Conservation (phyloP, 2,113 vertebrate species). For the Erpornis zantholeuca region DNA sequence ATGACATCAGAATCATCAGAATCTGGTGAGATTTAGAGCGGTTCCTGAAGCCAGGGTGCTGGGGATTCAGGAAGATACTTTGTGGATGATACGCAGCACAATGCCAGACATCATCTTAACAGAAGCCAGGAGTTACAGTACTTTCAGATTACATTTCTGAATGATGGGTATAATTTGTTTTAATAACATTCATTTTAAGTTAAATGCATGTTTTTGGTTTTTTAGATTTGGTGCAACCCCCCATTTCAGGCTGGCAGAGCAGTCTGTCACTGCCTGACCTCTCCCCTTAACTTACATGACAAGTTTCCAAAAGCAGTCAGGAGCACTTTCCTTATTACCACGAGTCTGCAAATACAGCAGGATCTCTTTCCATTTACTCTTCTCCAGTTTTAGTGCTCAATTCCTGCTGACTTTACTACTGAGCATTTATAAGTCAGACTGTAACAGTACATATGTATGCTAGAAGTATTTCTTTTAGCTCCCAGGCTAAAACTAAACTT, state of each 20-base stretch:
- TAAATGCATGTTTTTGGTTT: background rate
- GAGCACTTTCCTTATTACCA: background rate
- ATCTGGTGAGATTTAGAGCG: background rate
- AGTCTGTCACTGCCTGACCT: background rate
- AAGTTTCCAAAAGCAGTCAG: constrained; percentile 2
- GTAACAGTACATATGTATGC: background rate
- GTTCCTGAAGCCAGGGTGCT: constrained; percentile 6
- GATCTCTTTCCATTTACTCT: constrained; percentile 34
- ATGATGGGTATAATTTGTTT: background rate
- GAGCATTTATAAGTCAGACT: background rate
- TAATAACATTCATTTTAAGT: constrained; percentile 6
- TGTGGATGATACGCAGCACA: constrained; percentile 12
- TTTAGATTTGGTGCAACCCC: background rate
- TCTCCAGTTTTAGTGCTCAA: constrained; percentile 39
- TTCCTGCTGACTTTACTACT: constrained; percentile 40
- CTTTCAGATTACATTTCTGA: constrained; percentile 30
- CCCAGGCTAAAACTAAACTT: constrained; percentile 50
- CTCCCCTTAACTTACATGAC: background rate
- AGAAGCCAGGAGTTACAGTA: constrained; percentile 25
- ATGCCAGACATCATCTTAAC: constrained; percentile 37
- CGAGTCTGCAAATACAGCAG: background rate
- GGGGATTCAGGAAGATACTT: constrained; percentile 36
- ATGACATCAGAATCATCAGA: constrained; percentile 58
- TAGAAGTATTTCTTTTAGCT: constrained; percentile 34
- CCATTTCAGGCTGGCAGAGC: background rate